A percentile compares a stretch with the other conserved stretches of the same genome.
Conservation (phyloP, 2,888 invertebrate species). For the Chromoteleia sp. region DNA sequence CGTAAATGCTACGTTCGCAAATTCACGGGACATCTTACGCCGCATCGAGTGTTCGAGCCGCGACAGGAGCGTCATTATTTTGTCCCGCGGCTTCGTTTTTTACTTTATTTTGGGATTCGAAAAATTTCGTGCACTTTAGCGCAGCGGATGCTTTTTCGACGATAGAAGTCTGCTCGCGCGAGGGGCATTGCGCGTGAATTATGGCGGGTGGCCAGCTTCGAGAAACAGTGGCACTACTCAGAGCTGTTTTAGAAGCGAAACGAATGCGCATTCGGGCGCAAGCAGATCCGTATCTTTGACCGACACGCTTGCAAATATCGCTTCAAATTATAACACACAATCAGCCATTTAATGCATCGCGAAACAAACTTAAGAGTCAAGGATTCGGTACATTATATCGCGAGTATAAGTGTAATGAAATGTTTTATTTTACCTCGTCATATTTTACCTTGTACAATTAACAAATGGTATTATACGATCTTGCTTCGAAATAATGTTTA, state of each 20-base stretch:
- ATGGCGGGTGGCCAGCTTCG: slow-evolving; percentile 70
- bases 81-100: neutral
- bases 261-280: slow-evolving; percentile 74
- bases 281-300: slow-evolving; percentile 71
- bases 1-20: neutral
- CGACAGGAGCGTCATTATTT: slow-evolving; percentile 8
- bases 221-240: slow-evolving; percentile 68
- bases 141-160: slow-evolving; percentile 60
- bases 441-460: no score
- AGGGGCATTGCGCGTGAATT: slow-evolving; percentile 69
- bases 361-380: slow-evolving; percentile 24
- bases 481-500: no score
- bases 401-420: no score
- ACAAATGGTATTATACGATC: no score
- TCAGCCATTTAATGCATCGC: slow-evolving; percentile 31
- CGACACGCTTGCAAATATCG: slow-evolving; percentile 41
- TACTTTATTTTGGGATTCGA: slow-evolving; percentile 14
- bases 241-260: slow-evolving; percentile 70
- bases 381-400: neutral
- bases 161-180: slow-evolving; percentile 65
- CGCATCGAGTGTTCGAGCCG: neutral
- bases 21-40: neutral
- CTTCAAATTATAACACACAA: slow-evolving; percentile 40
- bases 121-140: slow-evolving; percentile 46
- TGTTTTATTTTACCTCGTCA: no score